Base-by-base conservation (phyloP, 2,797 vertebrate species). In the Simalia tracyae region DNA sequence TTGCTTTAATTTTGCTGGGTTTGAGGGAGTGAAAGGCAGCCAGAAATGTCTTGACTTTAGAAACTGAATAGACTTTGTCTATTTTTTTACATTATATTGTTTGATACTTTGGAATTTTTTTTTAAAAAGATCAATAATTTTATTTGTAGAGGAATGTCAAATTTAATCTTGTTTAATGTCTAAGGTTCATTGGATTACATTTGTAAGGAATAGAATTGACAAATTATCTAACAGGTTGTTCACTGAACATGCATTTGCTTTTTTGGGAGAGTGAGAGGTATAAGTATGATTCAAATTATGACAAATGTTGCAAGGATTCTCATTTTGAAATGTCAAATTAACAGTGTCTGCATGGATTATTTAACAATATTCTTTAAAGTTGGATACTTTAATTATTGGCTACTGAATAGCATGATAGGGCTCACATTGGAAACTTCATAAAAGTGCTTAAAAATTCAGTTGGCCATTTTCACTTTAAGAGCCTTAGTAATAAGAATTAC, bases 341-440 rank as follows among this genome's bases (percentile, higher is more conserved):
- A 96, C 95, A 57, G 87, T 90, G 87, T 85, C 91, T 93, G 93
- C 93, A 92, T 97, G 96, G 93, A 91, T 94, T 92, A 95, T 96
- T 95, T 92, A 94, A 94, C 93, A 95, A 68, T 92, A 95, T 90
- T 89, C 42, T 90, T 91, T 94, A 94, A 94, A 92, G 93, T 96
- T 94, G 93, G 90, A 86, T 92, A 95, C 89, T 95, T 95, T 89
- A 68, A 84, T 28, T 94, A 95, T 90, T 95, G 93, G 93, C 95
- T 95, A 95, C 93, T 95, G 95, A 96, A 95, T 93, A 90, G n/a
- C 72, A 26, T 90, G n/a, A 0, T 89, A 96, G 95, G 95, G 94
- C 87, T 92, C 86, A 90, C 59, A 9, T 60, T 90, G 89, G 91
- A 90, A 93, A 94, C 88, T 91, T 87, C 88, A 1, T 95, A 95